Conservation (phyloP, 2,888 invertebrate genomes). For the Elmis aenea region DNA sequence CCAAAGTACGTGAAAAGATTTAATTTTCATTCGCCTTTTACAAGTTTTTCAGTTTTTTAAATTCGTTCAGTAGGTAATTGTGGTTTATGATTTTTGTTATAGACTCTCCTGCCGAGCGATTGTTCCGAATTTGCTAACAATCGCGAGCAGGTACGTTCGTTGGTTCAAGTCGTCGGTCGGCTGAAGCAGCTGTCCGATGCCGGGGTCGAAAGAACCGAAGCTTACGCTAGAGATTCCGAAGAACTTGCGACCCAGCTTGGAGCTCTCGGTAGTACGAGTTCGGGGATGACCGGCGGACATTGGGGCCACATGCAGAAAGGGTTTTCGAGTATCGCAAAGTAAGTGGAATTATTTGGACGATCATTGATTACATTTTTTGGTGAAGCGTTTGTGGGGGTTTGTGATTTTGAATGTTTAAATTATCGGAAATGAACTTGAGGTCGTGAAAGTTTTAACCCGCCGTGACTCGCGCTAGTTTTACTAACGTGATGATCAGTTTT, state of each 20-base stretch:
- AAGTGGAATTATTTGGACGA: too few relatives aligned
- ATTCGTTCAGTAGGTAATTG: too few relatives aligned
- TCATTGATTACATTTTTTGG: too few relatives aligned
- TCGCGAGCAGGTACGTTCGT: conserved; percentile 52
- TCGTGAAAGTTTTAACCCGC: too few relatives aligned
- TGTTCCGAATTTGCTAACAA: conserved; percentile 53
- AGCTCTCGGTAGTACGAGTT: conserved; percentile 42
- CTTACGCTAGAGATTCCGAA: conserved; percentile 51
- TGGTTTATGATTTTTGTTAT: too few relatives aligned
- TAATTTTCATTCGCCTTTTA: not conserved
- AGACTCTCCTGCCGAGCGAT: conserved; percentile 54
- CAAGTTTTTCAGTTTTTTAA: not conserved
- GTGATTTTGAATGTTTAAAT: too few relatives aligned
- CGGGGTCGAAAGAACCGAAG: conserved; percentile 39
- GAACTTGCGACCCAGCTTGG: conserved; percentile 52
- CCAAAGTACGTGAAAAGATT: conserved; percentile 43
- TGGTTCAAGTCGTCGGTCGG: conserved; percentile 51
- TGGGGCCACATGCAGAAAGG: conserved; percentile 54
- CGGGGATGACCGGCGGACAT: conserved; percentile 32
- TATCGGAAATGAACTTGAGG: too few relatives aligned
- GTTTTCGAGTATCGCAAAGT: conserved; percentile 51
- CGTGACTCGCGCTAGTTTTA: too few relatives aligned
- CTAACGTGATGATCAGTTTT: too few relatives aligned
- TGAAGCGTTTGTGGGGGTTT: too few relatives aligned
- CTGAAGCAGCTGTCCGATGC: conserved; percentile 52